phyloP scores from a whole-genome alignment of 2,888 invertebrate genomes.

The Sylvicola cinctus region DNA sequence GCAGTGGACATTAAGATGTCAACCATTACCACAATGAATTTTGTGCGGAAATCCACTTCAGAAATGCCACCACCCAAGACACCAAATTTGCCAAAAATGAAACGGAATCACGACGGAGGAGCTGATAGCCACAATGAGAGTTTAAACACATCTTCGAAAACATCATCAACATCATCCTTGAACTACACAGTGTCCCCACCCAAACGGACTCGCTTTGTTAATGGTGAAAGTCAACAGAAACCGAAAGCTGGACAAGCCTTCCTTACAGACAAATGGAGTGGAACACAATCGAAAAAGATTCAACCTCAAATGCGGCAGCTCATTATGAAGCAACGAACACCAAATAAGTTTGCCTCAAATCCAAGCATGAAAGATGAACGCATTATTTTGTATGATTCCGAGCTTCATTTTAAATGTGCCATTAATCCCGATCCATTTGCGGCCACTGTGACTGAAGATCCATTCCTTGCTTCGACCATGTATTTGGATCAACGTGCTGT shows the following conservation, averaged over 20 bases:
- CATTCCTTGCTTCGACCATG: slow-evolving; percentile 41
- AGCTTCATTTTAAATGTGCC: slow-evolving; percentile 20
- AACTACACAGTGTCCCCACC: slow-evolving; percentile 17
- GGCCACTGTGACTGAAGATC: slow-evolving; percentile 36
- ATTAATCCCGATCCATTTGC: slow-evolving; percentile 31
- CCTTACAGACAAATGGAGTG: slow-evolving; percentile 14
- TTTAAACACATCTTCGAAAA: neutral
- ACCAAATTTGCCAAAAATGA: too few relatives aligned
- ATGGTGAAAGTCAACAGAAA: slow-evolving; percentile 1
- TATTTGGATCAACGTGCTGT: slow-evolving; percentile 48
- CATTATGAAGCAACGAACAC: neutral
- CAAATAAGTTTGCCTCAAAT: neutral
- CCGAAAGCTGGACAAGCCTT: slow-evolving; percentile 4
- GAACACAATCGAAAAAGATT: slow-evolving; percentile 11
- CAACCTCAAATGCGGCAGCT: slow-evolving; percentile 1
- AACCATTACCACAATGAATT: neutral
- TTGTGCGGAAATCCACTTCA: neutral
- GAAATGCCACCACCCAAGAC: neutral
- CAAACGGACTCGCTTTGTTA: slow-evolving; percentile 17
- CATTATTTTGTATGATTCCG: slow-evolving; percentile 17
- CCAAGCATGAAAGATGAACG: slow-evolving; percentile 10
- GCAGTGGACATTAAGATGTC: slow-evolving; percentile 1
- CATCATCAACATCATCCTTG: slow-evolving; percentile 2
- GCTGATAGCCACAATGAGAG: slow-evolving; percentile 3
- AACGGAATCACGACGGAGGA: too few relatives aligned